Percentiles rank a stretch among this genome's conserved stretches.
phyloP scores from a whole-genome alignment of 1,140 invertebrate species.

The Aphidius gifuensis region DNA sequence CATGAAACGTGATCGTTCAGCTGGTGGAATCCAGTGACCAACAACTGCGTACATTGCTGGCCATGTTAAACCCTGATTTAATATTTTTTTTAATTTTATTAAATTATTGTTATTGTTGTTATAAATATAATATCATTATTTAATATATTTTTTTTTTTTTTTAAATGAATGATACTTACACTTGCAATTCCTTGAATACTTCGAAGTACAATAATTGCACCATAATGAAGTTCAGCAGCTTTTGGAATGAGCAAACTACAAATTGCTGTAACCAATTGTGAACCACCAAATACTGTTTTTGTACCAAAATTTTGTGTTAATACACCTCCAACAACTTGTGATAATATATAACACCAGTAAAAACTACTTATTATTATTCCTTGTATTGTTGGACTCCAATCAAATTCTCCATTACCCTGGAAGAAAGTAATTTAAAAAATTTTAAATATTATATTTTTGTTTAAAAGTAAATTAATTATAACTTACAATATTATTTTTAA shows the following conservation, averaged over 20 bases:
- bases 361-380: conserved; percentile 66
- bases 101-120: neutral
- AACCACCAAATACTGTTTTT: conserved; percentile 73
- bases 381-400: conserved; percentile 62
- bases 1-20: conserved; percentile 74
- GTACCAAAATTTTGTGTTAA: conserved; percentile 79
- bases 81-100: neutral
- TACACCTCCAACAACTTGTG: conserved; percentile 68
- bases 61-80: conserved; percentile 74
- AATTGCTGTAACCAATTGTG: conserved; percentile 66
- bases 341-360: conserved; percentile 72
- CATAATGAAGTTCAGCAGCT: conserved; percentile 63
- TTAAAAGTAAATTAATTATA: neutral
- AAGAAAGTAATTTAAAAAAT: neutral
- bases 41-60: conserved; percentile 83
- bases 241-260: conserved; percentile 66
- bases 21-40: conserved; percentile 79
- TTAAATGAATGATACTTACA: conserved; percentile 45
- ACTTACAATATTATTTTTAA: neutral
- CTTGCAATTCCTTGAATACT: conserved; percentile 69
- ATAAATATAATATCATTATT: neutral
- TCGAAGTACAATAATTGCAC: conserved; percentile 60
- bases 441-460: neutral
- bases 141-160: conserved; percentile 1
- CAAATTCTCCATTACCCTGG: conserved; percentile 57